Percentiles rank a stretch among this genome's conserved stretches.
These are phyloP conservation scores for Ophraella communa DNA, from an alignment of 2,888 invertebrate species.

Conservation along the genomic window DNA sequence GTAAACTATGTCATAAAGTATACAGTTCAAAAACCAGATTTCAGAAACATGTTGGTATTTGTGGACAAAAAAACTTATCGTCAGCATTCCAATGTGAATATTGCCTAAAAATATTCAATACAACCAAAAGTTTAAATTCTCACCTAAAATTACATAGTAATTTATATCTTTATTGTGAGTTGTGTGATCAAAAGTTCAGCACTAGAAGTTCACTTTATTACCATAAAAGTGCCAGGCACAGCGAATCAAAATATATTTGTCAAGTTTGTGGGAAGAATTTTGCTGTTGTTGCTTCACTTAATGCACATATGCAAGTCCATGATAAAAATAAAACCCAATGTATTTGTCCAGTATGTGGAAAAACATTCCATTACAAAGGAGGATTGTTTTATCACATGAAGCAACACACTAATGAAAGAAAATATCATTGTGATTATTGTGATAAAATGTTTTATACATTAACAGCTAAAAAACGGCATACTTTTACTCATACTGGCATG, in stretches of 20 bases:
- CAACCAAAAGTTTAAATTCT: slow-evolving; percentile 21
- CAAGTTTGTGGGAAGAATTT: slow-evolving; percentile 73
- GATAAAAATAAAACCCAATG: slow-evolving; percentile 69
- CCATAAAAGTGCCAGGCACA: slow-evolving; percentile 53
- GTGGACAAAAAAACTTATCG: background rate
- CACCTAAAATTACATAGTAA: slow-evolving; percentile 18
- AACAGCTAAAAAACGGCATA: slow-evolving; percentile 75
- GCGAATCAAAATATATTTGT: slow-evolving; percentile 64
- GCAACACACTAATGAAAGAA: slow-evolving; percentile 44
- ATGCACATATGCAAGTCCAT: slow-evolving; percentile 22
- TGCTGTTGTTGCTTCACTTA: slow-evolving; percentile 56
- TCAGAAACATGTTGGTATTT: slow-evolving; percentile 31
- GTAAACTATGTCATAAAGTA: slow-evolving; percentile 7
- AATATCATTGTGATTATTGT: slow-evolving; percentile 43
- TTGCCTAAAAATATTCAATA: slow-evolving; percentile 18
- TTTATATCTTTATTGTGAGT: slow-evolving; percentile 9
- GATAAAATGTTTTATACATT: slow-evolving; percentile 42
- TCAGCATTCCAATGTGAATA: slow-evolving; percentile 14
- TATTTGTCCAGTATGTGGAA: slow-evolving; percentile 80
- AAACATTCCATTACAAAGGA: slow-evolving; percentile 83
- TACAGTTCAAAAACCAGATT: slow-evolving; percentile 3
- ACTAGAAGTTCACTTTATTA: slow-evolving; percentile 37
- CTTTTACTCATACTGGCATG: slow-evolving; percentile 79
- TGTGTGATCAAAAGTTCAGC: slow-evolving; percentile 37
- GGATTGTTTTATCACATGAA: slow-evolving; percentile 46